Percentiles rank a stretch among this genome's conserved stretches.
Evolutionary conservation across 2,113 vertebrate species (phyloP).

Genomic region (Cichladusa arquata): DNA sequence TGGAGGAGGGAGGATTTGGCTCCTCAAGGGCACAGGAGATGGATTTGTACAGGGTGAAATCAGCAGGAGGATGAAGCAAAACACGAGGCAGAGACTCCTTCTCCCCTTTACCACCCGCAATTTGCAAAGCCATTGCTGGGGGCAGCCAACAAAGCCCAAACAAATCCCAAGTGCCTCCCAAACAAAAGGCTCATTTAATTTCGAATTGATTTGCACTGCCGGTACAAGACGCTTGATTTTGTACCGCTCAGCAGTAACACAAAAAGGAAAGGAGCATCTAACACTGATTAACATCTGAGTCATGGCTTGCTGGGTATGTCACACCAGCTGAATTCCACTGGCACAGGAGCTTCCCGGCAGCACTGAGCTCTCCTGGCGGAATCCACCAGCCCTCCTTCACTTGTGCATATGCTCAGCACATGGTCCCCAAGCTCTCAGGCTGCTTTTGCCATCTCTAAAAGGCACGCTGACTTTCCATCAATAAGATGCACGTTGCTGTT

Average conservation of each 20-base stretch:
- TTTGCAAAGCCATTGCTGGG: background rate
- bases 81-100: background rate
- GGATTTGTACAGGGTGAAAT: rapidly evolving
- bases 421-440: background rate
- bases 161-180: background rate
- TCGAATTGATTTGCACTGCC: background rate
- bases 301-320: background rate
- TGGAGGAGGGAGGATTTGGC: rapidly evolving
- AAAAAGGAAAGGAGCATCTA: slow-evolving; percentile 31
- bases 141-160: background rate
- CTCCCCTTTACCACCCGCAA: background rate
- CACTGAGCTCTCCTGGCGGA: background rate
- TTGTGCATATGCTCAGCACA: background rate
- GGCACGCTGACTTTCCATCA: slow-evolving; percentile 52
- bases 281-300: slow-evolving; percentile 14
- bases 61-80: background rate
- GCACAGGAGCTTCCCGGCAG: background rate
- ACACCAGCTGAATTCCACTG: background rate
- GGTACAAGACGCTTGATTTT: slow-evolving; percentile 6
- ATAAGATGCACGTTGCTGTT: slow-evolving; percentile 51
- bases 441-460: slow-evolving; percentile 45
- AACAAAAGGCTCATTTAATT: slow-evolving; percentile 36
- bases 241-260: background rate
- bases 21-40: background rate
- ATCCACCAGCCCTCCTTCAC: background rate